phyloP scores from a whole-genome alignment of 2,113 vertebrate species.

The Antigone vipio region DNA sequence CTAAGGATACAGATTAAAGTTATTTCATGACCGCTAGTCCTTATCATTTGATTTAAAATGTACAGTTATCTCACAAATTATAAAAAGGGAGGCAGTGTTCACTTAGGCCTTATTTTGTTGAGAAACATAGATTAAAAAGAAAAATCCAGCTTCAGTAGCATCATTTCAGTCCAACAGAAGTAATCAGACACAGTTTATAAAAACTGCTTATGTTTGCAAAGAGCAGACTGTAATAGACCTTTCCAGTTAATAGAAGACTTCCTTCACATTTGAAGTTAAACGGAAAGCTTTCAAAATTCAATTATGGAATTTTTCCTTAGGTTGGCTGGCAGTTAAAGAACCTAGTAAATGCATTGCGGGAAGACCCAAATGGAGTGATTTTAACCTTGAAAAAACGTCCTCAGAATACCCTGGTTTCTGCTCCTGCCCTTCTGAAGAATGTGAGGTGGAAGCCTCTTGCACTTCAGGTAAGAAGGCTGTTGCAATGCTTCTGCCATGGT shows the following conservation, averaged over 20 bases:
- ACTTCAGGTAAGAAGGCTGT: conserved; percentile 79
- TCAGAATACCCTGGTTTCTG: conserved; percentile 86
- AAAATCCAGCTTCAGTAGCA: background rate
- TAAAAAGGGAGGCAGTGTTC: background rate
- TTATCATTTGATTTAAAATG: background rate
- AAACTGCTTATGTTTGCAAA: background rate
- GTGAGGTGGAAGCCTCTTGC: conserved; percentile 89
- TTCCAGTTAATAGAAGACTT: background rate
- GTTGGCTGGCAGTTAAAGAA: conserved; percentile 94
- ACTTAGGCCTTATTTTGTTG: background rate
- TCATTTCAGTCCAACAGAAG: background rate
- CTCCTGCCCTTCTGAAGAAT: conserved; percentile 87
- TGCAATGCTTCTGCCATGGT: background rate
- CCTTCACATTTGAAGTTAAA: background rate
- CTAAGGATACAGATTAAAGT: background rate
- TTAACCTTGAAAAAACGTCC: conserved; percentile 89
- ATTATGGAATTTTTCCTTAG: conserved; percentile 63
- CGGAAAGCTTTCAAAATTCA: conserved; percentile 21
- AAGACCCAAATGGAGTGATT: conserved; percentile 88
- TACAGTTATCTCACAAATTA: background rate
- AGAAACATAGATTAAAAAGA: background rate
- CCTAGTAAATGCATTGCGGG: conserved; percentile 86
- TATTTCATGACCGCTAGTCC: background rate
- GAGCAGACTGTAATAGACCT: background rate
- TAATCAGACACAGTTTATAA: background rate